Conservation (phyloP, 2,797 vertebrate genomes). For the Nannoperca obscura region DNA sequence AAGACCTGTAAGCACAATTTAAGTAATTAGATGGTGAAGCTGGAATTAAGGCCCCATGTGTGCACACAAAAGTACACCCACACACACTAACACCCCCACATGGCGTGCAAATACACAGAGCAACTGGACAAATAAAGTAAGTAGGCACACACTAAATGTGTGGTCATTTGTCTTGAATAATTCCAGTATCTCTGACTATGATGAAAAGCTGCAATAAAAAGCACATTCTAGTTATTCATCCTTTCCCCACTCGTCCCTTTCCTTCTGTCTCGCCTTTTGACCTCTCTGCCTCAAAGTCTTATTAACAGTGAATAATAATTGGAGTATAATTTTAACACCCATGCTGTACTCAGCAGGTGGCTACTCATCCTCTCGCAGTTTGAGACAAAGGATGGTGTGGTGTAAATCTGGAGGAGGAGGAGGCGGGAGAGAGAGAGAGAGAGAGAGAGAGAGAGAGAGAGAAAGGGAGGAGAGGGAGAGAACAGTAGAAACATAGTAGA, state of each 20-base stretch:
- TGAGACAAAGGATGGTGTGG: slow-evolving; percentile 73
- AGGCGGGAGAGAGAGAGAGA: slow-evolving; percentile 13
- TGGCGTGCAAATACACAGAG: slow-evolving; percentile 31
- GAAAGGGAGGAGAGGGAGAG: slow-evolving; percentile 8
- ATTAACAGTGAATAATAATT: slow-evolving; percentile 71
- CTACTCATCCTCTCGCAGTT: slow-evolving; percentile 54
- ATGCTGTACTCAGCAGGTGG: slow-evolving; percentile 62
- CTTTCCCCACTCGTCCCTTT: slow-evolving; percentile 8
- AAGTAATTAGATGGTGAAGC: slow-evolving; percentile 81
- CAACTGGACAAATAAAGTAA: slow-evolving; percentile 27
- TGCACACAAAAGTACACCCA: slow-evolving; percentile 32
- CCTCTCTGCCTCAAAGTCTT: slow-evolving; percentile 58
- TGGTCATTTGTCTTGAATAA: slow-evolving; percentile 47
- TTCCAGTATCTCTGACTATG: slow-evolving; percentile 34
- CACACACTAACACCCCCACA: slow-evolving; percentile 30
- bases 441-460: slow-evolving; percentile 3
- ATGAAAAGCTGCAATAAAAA: slow-evolving; percentile 60
- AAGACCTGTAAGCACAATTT: slow-evolving; percentile 86
- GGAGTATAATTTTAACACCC: slow-evolving; percentile 62
- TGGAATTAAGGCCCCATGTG: slow-evolving; percentile 65
- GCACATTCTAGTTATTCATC: slow-evolving; percentile 26
- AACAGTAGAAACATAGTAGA: slow-evolving; percentile 28
- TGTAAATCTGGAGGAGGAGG: slow-evolving; percentile 68
- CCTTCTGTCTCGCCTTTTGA: slow-evolving; percentile 51
- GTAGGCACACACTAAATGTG: slow-evolving; percentile 19